phyloP scores from a whole-genome alignment of 2,888 invertebrate species.

The Diarsia dahlii region DNA sequence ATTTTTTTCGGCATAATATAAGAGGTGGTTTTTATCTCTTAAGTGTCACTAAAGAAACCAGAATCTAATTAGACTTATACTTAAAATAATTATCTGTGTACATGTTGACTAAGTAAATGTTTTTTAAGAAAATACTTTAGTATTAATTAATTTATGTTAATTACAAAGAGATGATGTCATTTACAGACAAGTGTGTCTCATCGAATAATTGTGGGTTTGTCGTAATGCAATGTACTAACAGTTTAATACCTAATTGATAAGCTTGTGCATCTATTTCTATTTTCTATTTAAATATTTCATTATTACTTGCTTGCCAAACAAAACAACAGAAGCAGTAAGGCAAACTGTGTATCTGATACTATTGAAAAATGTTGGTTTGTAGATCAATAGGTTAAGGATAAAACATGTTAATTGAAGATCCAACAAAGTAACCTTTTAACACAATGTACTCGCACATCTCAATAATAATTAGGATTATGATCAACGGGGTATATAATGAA shows the following conservation, averaged over 20 bases:
- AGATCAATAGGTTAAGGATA: constrained; percentile 43
- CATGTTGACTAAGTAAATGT: not conserved
- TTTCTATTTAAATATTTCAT: not conserved
- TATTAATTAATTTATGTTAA: constrained; percentile 7
- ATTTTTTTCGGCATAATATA: not conserved
- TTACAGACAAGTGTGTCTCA: constrained; percentile 11
- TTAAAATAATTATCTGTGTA: not conserved
- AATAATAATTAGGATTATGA: constrained; percentile 5
- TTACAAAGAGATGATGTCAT: constrained; percentile 42
- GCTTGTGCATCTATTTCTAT: not conserved
- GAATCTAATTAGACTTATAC: constrained; percentile 9
- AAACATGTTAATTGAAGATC: constrained; percentile 39
- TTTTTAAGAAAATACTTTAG: not conserved
- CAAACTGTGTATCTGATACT: not conserved
- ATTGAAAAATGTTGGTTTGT: not conserved
- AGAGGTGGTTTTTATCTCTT: not conserved
- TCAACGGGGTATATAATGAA: not conserved
- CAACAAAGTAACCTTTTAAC: constrained; percentile 18
- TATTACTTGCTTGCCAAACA: not conserved
- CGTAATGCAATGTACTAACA: not conserved
- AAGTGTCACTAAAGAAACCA: not conserved
- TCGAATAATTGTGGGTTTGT: constrained; percentile 9
- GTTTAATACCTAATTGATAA: constrained; percentile 10
- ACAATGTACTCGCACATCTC: constrained; percentile 2
- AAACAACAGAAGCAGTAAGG: not conserved